Conservation (phyloP, 2,797 vertebrate species). For the Cynopterus sphinx region DNA sequence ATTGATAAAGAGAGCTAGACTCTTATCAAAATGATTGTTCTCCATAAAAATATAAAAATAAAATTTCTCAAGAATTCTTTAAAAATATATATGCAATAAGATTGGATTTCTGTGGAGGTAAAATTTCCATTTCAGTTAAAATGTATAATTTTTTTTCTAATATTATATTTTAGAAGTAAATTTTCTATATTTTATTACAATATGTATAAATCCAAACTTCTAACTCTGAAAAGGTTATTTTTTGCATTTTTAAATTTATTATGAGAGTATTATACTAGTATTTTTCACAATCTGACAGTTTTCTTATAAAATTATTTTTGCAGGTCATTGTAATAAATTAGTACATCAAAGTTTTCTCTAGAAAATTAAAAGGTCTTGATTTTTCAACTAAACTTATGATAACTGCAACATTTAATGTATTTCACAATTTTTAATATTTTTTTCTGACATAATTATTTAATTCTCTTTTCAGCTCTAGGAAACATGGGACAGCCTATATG, state of each 20-base stretch:
- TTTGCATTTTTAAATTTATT: slow-evolving; percentile 92
- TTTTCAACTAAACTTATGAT: slow-evolving; percentile 92
- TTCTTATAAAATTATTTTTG: slow-evolving; percentile 91
- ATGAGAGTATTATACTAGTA: slow-evolving; percentile 90
- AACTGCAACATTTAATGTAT: slow-evolving; percentile 92
- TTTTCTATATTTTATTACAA: neutral
- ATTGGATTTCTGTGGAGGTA: neutral
- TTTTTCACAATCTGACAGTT: slow-evolving; percentile 85
- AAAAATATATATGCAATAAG: neutral
- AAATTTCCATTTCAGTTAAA: neutral
- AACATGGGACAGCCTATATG: slow-evolving; percentile 86
- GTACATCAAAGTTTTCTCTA: slow-evolving; percentile 93
- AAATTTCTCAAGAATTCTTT: neutral
- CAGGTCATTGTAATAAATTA: slow-evolving; percentile 91
- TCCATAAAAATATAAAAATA: neutral
- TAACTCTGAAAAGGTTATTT: slow-evolving; percentile 69
- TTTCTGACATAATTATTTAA: slow-evolving; percentile 65
- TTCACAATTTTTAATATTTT: slow-evolving; percentile 81
- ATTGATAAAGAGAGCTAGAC: neutral
- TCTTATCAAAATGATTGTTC: neutral
- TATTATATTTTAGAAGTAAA: slow-evolving; percentile 11
- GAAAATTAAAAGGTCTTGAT: slow-evolving; percentile 91
- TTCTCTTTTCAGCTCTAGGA: slow-evolving; percentile 86
- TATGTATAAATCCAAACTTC: slow-evolving; percentile 51
- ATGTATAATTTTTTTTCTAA: neutral